Conservation (phyloP, 1,140 invertebrate genomes). For the Calephelis nemesis region DNA sequence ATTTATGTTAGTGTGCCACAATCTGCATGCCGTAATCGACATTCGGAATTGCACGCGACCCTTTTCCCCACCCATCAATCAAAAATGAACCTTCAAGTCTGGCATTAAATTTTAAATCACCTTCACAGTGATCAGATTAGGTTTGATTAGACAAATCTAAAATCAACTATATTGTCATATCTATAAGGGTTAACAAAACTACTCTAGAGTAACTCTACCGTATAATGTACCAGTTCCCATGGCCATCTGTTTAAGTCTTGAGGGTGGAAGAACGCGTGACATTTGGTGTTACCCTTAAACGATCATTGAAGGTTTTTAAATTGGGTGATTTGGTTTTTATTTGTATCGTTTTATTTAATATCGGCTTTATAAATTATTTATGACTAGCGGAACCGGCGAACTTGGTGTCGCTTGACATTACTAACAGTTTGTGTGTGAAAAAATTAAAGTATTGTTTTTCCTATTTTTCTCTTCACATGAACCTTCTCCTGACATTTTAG, state of each 20-base stretch:
- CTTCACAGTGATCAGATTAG: background rate
- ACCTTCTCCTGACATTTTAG: too few species aligned
- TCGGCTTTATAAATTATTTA: background rate
- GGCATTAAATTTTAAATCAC: conserved; percentile 15
- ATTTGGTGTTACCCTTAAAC: conserved; percentile 28
- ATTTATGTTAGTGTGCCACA: conserved; percentile 29
- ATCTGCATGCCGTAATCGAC: conserved; percentile 25
- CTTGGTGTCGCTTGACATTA: too few species aligned
- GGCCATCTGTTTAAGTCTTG: conserved; percentile 29
- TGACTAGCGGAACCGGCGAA: background rate
- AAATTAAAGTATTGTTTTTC: too few species aligned
- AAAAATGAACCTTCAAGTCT: conserved; percentile 6
- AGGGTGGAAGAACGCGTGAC: conserved; percentile 29
- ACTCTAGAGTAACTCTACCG: background rate
- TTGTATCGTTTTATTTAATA: background rate
- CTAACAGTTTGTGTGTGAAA: too few species aligned
- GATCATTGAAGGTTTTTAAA: conserved; percentile 26
- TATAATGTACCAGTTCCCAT: conserved; percentile 24
- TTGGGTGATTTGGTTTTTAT: conserved; percentile 19
- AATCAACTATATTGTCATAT: background rate
- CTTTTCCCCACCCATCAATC: conserved; percentile 1
- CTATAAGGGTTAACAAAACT: background rate
- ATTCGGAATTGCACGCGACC: conserved; percentile 25
- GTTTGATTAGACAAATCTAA: conserved; percentile 1
- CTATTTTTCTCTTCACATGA: too few species aligned